Conservation (phyloP, 2,797 vertebrate genomes). For the Galagoides demidoff region DNA sequence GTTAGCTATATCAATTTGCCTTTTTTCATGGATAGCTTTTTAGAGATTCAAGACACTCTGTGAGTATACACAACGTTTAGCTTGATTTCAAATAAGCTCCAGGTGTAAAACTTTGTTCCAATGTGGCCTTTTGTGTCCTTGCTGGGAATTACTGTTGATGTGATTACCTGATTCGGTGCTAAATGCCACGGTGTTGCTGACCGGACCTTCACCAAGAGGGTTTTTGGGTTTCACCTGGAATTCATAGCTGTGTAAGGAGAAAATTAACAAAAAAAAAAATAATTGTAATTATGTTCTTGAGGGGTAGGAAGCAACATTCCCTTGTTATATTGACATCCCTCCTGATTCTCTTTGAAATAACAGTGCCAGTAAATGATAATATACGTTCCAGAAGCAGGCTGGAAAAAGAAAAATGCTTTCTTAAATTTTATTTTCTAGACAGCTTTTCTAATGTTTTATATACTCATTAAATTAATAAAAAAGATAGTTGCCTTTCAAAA, state of each 20-base stretch:
- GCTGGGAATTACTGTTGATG: background rate
- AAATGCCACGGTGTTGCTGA: conserved; percentile 93
- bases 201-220: conserved; percentile 93
- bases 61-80: background rate
- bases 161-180: conserved; percentile 97
- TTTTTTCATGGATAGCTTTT: background rate
- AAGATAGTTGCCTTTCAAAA: background rate
- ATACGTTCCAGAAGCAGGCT: background rate
- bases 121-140: background rate
- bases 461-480: background rate
- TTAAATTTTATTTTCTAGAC: conserved; percentile 34
- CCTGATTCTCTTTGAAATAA: conserved; percentile 16
- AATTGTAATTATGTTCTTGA: conserved; percentile 27
- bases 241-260: conserved; percentile 91
- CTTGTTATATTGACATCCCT: background rate
- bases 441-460: conserved; percentile 23
- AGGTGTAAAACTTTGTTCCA: background rate
- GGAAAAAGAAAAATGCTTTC: background rate
- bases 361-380: background rate
- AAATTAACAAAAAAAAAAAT: conserved; percentile 60
- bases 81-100: background rate
- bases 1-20: background rate
- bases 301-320: conserved; percentile 24
- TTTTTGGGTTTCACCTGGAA: conserved; percentile 96
- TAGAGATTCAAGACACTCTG: background rate